Evolutionary conservation across 2,888 invertebrate genomes (phyloP).

Genomic region (Ophion ventricosus): DNA sequence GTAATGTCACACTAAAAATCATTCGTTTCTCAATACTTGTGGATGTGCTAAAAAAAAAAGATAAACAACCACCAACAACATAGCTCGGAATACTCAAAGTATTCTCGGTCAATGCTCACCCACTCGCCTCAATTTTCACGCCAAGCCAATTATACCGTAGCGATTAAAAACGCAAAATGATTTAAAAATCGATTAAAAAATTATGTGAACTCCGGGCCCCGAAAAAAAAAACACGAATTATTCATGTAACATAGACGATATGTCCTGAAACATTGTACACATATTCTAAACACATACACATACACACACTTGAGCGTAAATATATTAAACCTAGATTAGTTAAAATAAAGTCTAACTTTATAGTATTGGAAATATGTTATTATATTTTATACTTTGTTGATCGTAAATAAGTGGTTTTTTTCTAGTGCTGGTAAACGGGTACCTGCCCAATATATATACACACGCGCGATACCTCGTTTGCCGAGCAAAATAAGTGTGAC

Average conservation of each 20-base stretch:
- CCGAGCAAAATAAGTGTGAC: constrained; percentile 35
- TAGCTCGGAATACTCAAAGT: constrained; percentile 30
- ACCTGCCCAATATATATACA: constrained; percentile 18
- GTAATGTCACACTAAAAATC: constrained; percentile 1
- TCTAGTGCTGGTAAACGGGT: constrained; percentile 29
- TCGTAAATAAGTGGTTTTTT: constrained; percentile 68
- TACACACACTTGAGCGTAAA: constrained; percentile 44
- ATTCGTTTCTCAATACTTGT: constrained; percentile 21
- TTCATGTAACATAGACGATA: constrained; percentile 63
- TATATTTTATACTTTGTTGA: constrained; percentile 73
- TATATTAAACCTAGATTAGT: constrained; percentile 20
- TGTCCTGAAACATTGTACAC: constrained; percentile 32
- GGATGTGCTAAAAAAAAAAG: constrained; percentile 8
- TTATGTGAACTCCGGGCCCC: constrained; percentile 18
- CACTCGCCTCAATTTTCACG: constrained; percentile 7
- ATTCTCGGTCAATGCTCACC: constrained; percentile 11
- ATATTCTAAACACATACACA: background rate
- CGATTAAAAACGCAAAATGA: background rate
- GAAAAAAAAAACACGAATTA: background rate
- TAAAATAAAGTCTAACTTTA: constrained; percentile 69
- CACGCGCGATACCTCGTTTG: constrained; percentile 39
- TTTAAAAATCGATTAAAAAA: constrained; percentile 21
- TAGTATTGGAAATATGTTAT: constrained; percentile 72
- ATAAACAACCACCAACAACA: background rate
- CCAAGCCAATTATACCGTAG: background rate